phyloP scores from a whole-genome alignment of 1,140 invertebrate species.

The Cydia strobilella region DNA sequence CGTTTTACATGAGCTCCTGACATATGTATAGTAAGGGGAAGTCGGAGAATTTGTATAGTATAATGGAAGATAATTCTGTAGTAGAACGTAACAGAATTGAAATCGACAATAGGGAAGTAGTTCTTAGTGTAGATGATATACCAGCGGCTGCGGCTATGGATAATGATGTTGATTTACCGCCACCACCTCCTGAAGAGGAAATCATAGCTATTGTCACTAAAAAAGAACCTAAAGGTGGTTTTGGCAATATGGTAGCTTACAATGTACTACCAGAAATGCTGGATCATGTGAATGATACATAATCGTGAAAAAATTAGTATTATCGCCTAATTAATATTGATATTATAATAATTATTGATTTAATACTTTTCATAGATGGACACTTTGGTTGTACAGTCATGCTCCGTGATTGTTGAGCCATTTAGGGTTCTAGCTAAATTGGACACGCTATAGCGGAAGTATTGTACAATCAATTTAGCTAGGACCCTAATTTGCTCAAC shows the following conservation, averaged over 20 bases:
- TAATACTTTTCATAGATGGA: constrained; percentile 36
- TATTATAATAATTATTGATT: constrained; percentile 40
- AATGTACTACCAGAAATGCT: constrained; percentile 77
- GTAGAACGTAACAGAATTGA: constrained; percentile 73
- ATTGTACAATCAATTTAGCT: too few species aligned
- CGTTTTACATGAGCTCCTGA: constrained; percentile 80
- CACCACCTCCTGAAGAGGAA: constrained; percentile 74
- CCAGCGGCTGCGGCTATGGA: constrained; percentile 53
- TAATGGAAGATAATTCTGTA: constrained; percentile 76
- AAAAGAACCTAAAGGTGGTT: constrained; percentile 70
- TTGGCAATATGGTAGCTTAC: constrained; percentile 78
- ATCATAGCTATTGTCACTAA: constrained; percentile 78
- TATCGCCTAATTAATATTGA: constrained; percentile 26
- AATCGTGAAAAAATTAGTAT: constrained; percentile 40
- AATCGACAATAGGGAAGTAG: constrained; percentile 75
- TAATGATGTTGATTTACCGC: constrained; percentile 62
- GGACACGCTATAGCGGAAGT: too few species aligned
- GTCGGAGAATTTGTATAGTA: constrained; percentile 79
- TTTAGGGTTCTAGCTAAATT: too few species aligned
- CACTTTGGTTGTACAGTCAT: too few species aligned
- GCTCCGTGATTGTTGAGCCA: too few species aligned
- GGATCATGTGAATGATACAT: constrained; percentile 65
- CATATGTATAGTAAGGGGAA: constrained; percentile 78
- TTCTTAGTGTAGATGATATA: constrained; percentile 74
- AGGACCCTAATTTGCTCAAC: too few species aligned